Conservation (phyloP, 2,797 vertebrate genomes). For the Xenops minutus region DNA sequence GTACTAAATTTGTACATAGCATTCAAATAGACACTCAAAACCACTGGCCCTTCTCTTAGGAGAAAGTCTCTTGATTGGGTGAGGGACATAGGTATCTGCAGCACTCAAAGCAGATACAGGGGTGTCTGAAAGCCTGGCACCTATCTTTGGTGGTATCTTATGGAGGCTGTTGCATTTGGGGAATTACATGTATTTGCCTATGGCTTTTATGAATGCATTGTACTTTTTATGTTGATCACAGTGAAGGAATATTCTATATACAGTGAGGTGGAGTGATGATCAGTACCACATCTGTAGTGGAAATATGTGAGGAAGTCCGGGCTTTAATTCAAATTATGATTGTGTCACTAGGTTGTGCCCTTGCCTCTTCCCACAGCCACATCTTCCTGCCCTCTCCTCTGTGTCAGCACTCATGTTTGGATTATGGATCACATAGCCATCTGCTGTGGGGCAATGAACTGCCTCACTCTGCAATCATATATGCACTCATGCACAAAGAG, state of each 20-base stretch:
- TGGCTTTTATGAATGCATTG: neutral
- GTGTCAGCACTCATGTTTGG: neutral
- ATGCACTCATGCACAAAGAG: neutral
- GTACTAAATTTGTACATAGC: neutral
- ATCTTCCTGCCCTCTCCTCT: neutral
- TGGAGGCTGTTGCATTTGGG: neutral
- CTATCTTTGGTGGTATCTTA: neutral
- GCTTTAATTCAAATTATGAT: neutral
- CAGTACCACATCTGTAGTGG: neutral
- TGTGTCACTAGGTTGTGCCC: neutral
- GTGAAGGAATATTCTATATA: neutral
- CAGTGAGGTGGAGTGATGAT: neutral
- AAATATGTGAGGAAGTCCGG: neutral
- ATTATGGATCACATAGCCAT: neutral
- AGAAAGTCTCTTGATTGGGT: neutral
- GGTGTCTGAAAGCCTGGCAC: neutral
- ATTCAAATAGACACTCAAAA: neutral
- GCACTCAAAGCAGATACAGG: neutral
- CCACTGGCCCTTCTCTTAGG: neutral
- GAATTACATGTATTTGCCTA: neutral
- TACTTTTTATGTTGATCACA: neutral
- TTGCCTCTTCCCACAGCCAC: neutral
- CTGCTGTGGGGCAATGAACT: neutral
- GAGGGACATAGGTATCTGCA: neutral
- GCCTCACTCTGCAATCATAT: neutral